These are phyloP conservation scores for Erythrocercus mccallii DNA, from an alignment of 2,113 vertebrate species.

Conservation along the genomic window DNA sequence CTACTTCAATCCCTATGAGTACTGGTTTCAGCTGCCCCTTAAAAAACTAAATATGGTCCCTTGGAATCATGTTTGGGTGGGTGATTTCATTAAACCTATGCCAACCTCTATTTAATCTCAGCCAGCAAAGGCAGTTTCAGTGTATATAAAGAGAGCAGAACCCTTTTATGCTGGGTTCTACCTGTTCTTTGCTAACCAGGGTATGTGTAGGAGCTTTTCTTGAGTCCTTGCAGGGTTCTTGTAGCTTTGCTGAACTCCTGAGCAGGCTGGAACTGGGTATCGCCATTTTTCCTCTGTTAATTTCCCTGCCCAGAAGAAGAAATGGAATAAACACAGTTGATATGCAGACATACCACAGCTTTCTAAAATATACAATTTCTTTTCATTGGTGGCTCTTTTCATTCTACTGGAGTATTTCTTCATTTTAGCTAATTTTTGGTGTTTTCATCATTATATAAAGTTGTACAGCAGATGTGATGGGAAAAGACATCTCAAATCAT, in stretches of 20 bases:
- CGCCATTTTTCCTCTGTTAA: background rate
- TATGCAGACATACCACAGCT: fast-evolving
- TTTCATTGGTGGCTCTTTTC: background rate
- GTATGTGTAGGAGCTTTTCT: background rate
- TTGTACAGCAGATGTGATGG: background rate
- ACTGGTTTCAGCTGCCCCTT: background rate
- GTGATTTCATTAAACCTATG: background rate
- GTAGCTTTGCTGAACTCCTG: background rate
- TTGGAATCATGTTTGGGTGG: background rate
- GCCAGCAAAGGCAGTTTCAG: background rate
- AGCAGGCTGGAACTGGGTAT: background rate
- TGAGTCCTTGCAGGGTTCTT: background rate
- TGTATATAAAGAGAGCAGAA: background rate
- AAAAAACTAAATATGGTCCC: background rate
- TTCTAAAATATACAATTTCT: background rate
- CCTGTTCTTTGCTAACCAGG: background rate
- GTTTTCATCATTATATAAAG: background rate
- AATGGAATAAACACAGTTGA: background rate
- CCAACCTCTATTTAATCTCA: background rate
- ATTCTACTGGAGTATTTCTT: background rate
- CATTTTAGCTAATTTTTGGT: background rate
- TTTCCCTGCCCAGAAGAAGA: background rate
- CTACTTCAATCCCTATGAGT: background rate
- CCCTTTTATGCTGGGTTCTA: background rate
- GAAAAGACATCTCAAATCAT: constrained; percentile 2